Evolutionary conservation across 2,888 invertebrate genomes (phyloP).

Genomic region (Neoascia interrupta): DNA sequence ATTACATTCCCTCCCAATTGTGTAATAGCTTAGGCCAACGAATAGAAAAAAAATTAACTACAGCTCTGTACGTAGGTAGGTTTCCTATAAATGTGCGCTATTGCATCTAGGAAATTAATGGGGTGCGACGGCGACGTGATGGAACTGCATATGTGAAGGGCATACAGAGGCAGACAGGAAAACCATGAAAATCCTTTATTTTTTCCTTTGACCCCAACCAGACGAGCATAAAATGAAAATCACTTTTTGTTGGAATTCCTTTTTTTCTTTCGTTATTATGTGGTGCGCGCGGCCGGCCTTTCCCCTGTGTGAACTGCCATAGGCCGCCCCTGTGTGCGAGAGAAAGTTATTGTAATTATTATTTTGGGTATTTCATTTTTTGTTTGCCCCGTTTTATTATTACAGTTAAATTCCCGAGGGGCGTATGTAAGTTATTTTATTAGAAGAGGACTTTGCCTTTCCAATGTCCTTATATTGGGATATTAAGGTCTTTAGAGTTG

Average conservation of each 20-base stretch:
- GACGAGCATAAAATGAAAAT: constrained; percentile 44
- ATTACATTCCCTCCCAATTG: constrained; percentile 55
- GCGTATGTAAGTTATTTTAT: constrained; percentile 44
- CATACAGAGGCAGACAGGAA: constrained; percentile 4
- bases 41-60: constrained; percentile 1
- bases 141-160: constrained; percentile 40
- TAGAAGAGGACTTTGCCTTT: constrained; percentile 32
- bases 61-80: not conserved
- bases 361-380: constrained; percentile 51
- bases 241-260: constrained; percentile 37
- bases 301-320: too few relatives aligned
- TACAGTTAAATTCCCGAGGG: constrained; percentile 53
- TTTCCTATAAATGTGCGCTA: constrained; percentile 10
- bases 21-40: constrained; percentile 49
- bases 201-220: constrained; percentile 39
- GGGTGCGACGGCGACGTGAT: constrained; percentile 67
- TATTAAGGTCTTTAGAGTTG: constrained; percentile 34
- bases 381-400: constrained; percentile 38
- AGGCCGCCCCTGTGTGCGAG: not conserved
- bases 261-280: too few relatives aligned
- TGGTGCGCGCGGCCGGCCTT: too few relatives aligned
- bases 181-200: constrained; percentile 57
- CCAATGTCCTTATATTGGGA: constrained; percentile 56
- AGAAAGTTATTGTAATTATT: constrained; percentile 62
- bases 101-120: constrained; percentile 60